Percentiles rank a stretch among this genome's conserved stretches.
phyloP scores from a whole-genome alignment of 2,888 invertebrate genomes.

The Galerucella pusilla region DNA sequence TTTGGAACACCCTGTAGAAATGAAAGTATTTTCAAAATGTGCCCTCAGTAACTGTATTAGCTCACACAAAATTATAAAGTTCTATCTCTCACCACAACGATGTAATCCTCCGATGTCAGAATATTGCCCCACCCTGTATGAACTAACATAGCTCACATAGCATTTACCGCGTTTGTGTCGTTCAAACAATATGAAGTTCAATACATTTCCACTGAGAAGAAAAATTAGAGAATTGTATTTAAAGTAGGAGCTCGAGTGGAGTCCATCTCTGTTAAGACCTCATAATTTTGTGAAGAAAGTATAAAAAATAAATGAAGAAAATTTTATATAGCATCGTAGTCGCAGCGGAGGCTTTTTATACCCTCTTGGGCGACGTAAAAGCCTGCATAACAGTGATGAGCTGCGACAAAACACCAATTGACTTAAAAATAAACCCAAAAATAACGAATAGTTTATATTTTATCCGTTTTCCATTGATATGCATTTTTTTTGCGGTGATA shows the following conservation, averaged over 20 bases:
- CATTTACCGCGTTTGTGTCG: too few relatives aligned
- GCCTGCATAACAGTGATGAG: not conserved
- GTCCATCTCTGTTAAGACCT: not conserved
- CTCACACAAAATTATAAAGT: too few relatives aligned
- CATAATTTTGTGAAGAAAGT: not conserved
- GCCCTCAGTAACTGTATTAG: too few relatives aligned
- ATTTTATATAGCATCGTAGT: not conserved
- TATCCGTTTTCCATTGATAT: not conserved
- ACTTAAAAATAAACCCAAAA: not conserved
- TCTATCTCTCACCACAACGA: too few relatives aligned
- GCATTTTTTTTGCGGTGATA: not conserved
- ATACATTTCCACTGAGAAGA: not conserved
- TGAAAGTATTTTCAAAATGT: too few relatives aligned
- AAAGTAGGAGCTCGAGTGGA: not conserved
- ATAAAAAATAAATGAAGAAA: conserved; percentile 1
- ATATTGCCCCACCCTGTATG: too few relatives aligned
- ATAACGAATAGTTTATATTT: not conserved
- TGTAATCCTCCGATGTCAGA: too few relatives aligned
- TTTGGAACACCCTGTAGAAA: too few relatives aligned
- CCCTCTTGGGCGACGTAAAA: not conserved
- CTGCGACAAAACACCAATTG: conserved; percentile 6
- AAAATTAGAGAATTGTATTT: not conserved
- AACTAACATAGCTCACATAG: not conserved
- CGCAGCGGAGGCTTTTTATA: not conserved
- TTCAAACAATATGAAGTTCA: not conserved